Percentiles rank a stretch among this genome's conserved stretches.
phyloP scores from a whole-genome alignment of 2,113 vertebrate genomes.

The Ceyx cyanopectus region DNA sequence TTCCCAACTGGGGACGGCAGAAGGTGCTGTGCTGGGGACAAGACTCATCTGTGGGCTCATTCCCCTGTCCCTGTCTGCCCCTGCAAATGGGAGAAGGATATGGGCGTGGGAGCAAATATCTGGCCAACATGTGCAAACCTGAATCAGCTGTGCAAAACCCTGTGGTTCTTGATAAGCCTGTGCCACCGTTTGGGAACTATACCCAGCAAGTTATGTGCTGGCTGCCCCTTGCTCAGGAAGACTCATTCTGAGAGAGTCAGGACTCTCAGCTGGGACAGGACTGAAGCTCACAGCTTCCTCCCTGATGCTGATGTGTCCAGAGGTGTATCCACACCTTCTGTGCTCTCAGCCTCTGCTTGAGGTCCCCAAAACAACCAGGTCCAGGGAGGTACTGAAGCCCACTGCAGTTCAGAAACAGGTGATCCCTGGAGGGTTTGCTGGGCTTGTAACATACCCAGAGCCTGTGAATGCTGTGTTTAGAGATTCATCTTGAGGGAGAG shows the following conservation, averaged over 20 bases:
- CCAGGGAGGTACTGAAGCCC: background rate
- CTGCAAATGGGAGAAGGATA: background rate
- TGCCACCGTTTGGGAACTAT: background rate
- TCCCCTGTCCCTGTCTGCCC: background rate
- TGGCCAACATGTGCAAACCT: background rate
- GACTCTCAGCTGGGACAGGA: background rate
- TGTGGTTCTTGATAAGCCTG: background rate
- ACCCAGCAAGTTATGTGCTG: rapidly evolving
- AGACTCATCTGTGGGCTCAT: rapidly evolving
- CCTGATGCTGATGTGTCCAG: background rate
- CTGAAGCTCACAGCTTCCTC: background rate
- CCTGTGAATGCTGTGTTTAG: background rate
- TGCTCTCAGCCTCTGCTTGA: background rate
- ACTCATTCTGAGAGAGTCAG: rapidly evolving
- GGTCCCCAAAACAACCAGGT: background rate
- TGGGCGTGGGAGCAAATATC: background rate
- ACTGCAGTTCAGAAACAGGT: rapidly evolving
- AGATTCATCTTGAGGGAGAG: background rate
- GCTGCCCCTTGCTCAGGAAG: background rate
- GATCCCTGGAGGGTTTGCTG: background rate
- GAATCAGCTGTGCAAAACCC: background rate
- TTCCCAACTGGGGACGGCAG: background rate
- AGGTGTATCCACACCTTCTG: background rate
- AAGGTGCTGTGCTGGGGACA: background rate
- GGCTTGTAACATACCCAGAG: background rate